A percentile compares a stretch with the other conserved stretches of the same genome.
These are phyloP conservation scores for Aleiodes sp. DNA, from an alignment of 1,140 invertebrate genomes.

Conservation along the genomic window DNA sequence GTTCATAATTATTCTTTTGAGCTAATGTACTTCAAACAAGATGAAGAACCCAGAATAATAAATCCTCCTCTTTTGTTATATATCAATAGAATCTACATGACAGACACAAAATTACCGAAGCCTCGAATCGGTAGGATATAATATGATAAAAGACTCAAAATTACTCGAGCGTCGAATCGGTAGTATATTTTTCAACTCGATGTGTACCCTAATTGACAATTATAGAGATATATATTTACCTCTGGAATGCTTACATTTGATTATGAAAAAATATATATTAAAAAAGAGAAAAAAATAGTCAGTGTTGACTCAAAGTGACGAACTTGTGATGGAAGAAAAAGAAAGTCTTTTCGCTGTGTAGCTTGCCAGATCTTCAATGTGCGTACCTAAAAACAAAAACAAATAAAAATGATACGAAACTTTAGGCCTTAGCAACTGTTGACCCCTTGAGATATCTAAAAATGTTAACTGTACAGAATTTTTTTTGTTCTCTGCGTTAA, in stretches of 20 bases:
- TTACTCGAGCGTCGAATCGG: conserved; percentile 11
- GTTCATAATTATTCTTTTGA: conserved; percentile 2
- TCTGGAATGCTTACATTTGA: conserved; percentile 2
- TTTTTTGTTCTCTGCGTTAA: conserved; percentile 30
- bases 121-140: too few relatives aligned
- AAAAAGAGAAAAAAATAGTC: conserved; percentile 37
- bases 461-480: conserved; percentile 45
- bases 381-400: conserved; percentile 31
- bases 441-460: conserved; percentile 45
- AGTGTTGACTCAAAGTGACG: not conserved
- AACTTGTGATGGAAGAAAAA: conserved; percentile 11
- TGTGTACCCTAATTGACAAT: conserved; percentile 8
- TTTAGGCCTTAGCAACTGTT: conserved; percentile 42
- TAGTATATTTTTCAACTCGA: conserved; percentile 37
- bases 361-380: conserved; percentile 34
- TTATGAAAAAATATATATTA: not conserved
- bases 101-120: too few relatives aligned
- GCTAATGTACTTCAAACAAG: not conserved
- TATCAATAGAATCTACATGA: too few relatives aligned
- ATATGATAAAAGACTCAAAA: conserved; percentile 10
- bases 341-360: conserved; percentile 25
- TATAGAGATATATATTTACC: conserved; percentile 19
- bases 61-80: too few relatives aligned
- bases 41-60: too few relatives aligned
- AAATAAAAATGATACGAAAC: conserved; percentile 20